Percentiles rank a stretch among this genome's conserved stretches.
These are phyloP conservation scores for Perizoma affinitatum DNA, from an alignment of 2,888 invertebrate species.

Conservation along the genomic window DNA sequence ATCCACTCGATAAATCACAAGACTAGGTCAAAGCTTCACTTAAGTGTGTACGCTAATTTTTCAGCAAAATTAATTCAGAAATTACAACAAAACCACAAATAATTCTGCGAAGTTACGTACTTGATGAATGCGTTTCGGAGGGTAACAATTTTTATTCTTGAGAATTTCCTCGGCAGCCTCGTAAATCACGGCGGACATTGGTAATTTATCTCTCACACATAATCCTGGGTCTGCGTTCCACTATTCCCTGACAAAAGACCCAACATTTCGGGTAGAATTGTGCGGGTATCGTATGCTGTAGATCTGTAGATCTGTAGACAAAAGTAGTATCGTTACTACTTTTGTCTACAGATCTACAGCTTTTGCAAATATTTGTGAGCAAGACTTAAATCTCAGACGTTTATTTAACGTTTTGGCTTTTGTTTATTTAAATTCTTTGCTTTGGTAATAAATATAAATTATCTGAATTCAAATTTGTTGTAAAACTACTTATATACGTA, in stretches of 20 bases:
- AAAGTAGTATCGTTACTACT: conserved; percentile 37
- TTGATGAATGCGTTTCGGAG: conserved; percentile 32
- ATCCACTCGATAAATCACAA: conserved; percentile 15
- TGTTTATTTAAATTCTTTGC: too few relatives aligned
- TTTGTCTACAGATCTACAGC: conserved; percentile 17
- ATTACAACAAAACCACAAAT: conserved; percentile 27
- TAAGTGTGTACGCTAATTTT: conserved; percentile 16
- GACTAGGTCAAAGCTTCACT: conserved; percentile 12
- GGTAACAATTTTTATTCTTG: conserved; percentile 32
- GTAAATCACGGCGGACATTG: conserved; percentile 35
- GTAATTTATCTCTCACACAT: conserved; percentile 38
- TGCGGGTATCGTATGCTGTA: conserved; percentile 32
- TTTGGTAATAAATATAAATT: too few relatives aligned
- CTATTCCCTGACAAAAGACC: conserved; percentile 35
- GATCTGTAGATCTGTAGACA: conserved; percentile 21
- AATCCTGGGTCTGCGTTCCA: conserved; percentile 33
- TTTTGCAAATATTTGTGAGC: too few relatives aligned
- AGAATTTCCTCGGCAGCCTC: conserved; percentile 27
- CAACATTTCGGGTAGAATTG: conserved; percentile 26
- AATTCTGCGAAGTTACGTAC: conserved; percentile 27
- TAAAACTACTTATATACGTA: too few relatives aligned
- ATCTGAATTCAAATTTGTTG: too few relatives aligned
- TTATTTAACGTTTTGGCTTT: too few relatives aligned
- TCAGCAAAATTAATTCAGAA: conserved; percentile 29
- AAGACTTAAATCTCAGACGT: too few relatives aligned